Evolutionary conservation across 2,888 invertebrate species (phyloP).

Genomic region (Spisula subtruncata): DNA sequence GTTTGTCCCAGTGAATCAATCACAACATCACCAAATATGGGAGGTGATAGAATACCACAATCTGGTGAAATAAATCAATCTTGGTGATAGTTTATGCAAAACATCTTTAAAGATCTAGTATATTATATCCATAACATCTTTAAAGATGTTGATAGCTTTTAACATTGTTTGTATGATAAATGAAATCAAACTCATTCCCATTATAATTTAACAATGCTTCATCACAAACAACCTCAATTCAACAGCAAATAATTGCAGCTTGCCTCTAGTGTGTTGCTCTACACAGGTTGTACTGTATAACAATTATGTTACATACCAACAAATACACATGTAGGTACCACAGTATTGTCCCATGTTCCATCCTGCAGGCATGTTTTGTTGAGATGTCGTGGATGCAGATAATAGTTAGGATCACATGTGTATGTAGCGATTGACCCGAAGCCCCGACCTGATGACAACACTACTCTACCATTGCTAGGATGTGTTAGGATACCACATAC

Average conservation of each 20-base stretch:
- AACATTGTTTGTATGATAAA: too few species aligned
- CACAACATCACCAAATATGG: slow-evolving; percentile 24
- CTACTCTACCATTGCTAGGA: slow-evolving; percentile 43
- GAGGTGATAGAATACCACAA: slow-evolving; percentile 33
- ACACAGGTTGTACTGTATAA: too few species aligned
- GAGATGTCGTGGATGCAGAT: not conserved
- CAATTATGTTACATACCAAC: slow-evolving; percentile 23
- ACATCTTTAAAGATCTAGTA: too few species aligned
- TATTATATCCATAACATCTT: too few species aligned
- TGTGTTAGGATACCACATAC: slow-evolving; percentile 30
- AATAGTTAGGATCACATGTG: slow-evolving; percentile 27
- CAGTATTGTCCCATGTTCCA: slow-evolving; percentile 33
- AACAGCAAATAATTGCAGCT: too few species aligned
- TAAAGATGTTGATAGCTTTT: too few species aligned
- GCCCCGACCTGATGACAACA: slow-evolving; percentile 1
- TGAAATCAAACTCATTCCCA: too few species aligned
- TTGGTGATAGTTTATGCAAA: too few species aligned
- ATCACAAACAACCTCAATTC: too few species aligned
- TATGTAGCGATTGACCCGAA: slow-evolving; percentile 48
- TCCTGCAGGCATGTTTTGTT: slow-evolving; percentile 41
- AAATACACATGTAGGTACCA: slow-evolving; percentile 33
- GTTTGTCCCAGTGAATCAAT: slow-evolving; percentile 18
- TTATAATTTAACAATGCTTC: too few species aligned
- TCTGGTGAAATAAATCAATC: slow-evolving; percentile 3
- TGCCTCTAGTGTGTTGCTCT: too few species aligned